Percentiles rank a stretch among this genome's conserved stretches.
Conservation (phyloP, 1,140 invertebrate genomes). For the Monomorium pharaonis region DNA sequence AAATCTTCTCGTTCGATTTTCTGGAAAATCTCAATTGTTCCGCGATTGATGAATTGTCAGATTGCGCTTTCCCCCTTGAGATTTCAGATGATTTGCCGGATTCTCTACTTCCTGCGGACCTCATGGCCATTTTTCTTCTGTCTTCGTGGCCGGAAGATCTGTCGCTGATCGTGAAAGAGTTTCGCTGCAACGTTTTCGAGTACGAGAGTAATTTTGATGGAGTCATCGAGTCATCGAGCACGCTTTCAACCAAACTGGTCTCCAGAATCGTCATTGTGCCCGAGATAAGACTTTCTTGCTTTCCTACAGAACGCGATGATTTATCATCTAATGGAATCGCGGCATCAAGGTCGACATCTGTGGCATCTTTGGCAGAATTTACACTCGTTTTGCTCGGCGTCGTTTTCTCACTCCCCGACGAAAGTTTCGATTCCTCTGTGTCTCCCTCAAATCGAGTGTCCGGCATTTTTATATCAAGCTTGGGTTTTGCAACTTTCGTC, state of each 20-base stretch:
- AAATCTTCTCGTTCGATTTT: background rate
- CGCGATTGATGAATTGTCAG: background rate
- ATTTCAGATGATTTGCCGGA: slow-evolving; percentile 1
- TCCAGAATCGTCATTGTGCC: slow-evolving; percentile 6
- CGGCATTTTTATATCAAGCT: slow-evolving; percentile 19
- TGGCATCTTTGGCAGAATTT: background rate
- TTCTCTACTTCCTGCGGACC: background rate
- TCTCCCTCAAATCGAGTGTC: background rate
- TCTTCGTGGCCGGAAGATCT: background rate
- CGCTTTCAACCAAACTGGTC: slow-evolving; percentile 31
- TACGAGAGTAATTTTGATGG: slow-evolving; percentile 16
- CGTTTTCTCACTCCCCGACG: background rate
- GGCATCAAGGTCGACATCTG: background rate
- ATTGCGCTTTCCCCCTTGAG: background rate
- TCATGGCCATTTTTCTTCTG: background rate
- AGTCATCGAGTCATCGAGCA: slow-evolving; percentile 14
- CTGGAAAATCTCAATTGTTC: background rate
- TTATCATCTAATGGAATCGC: background rate
- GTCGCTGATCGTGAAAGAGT: background rate
- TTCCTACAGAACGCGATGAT: slow-evolving; percentile 12
- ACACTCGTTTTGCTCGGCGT: background rate
- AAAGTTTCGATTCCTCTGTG: background rate
- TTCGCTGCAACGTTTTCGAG: slow-evolving; percentile 28
- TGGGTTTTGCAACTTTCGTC: background rate
- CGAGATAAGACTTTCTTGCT: slow-evolving; percentile 33